A percentile compares a stretch with the other conserved stretches of the same genome.
phyloP scores from a whole-genome alignment of 2,888 invertebrate species.

The Scaptomyza reducta region DNA sequence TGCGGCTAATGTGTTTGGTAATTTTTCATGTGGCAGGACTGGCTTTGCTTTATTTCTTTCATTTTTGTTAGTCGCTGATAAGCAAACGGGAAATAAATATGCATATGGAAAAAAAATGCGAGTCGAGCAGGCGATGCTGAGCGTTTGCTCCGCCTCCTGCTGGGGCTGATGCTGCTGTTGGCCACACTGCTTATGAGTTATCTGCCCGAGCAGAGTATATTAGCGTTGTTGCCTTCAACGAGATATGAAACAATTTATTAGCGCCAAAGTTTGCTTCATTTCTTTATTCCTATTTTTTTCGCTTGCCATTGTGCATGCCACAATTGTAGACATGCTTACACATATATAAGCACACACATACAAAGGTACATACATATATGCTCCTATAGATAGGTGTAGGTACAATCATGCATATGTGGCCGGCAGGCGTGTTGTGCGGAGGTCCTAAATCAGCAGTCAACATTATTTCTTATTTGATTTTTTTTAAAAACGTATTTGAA shows the following conservation, averaged over 20 bases:
- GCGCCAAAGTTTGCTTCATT: slow-evolving; percentile 72
- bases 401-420: slow-evolving; percentile 17
- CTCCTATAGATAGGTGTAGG: slow-evolving; percentile 27
- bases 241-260: slow-evolving; percentile 81
- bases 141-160: slow-evolving; percentile 21
- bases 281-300: slow-evolving; percentile 56
- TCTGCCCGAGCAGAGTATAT: slow-evolving; percentile 63
- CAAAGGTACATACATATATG: slow-evolving; percentile 31
- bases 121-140: slow-evolving; percentile 1
- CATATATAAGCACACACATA: slow-evolving; percentile 31
- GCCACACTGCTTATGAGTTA: slow-evolving; percentile 75
- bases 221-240: slow-evolving; percentile 41
- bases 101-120: slow-evolving; percentile 61
- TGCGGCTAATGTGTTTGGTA: slow-evolving; percentile 70
- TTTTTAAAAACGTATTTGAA: slow-evolving; percentile 59
- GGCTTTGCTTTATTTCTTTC: slow-evolving; percentile 64
- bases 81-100: slow-evolving; percentile 81
- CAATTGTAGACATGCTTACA: slow-evolving; percentile 36
- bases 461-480: slow-evolving; percentile 78
- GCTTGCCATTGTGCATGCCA: slow-evolving; percentile 36
- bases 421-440: slow-evolving; percentile 9
- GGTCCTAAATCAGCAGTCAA: slow-evolving; percentile 75
- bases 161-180: slow-evolving; percentile 23
- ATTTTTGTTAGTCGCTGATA: slow-evolving; percentile 75
- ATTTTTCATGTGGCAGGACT: slow-evolving; percentile 63